Conservation (phyloP, 2,113 vertebrate genomes). For the Tamias sibiricus region DNA sequence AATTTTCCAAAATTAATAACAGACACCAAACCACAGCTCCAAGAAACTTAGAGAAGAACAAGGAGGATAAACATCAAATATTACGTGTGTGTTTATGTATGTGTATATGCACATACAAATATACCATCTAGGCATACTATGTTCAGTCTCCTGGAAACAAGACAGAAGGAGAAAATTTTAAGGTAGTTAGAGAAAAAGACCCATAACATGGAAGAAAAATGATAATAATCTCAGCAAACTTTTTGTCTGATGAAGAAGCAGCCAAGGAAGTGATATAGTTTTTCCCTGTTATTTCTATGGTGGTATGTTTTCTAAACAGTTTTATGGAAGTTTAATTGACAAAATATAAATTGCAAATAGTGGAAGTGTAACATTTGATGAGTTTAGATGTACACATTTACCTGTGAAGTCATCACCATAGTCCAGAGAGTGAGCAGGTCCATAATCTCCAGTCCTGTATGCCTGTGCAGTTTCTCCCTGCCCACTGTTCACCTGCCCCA, state of each 20-base stretch:
- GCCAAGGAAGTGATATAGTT: neutral
- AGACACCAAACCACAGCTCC: neutral
- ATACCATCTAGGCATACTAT: neutral
- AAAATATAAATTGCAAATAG: neutral
- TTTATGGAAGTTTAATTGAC: neutral
- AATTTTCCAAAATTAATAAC: neutral
- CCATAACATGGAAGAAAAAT: neutral
- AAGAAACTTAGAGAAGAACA: neutral
- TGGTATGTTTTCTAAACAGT: neutral
- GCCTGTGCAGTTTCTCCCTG: neutral
- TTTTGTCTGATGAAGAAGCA: neutral
- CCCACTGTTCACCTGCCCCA: neutral
- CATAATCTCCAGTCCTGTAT: too few species aligned
- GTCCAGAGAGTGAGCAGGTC: neutral
- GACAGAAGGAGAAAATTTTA: neutral
- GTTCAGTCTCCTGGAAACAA: neutral
- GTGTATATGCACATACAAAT: neutral
- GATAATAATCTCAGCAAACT: neutral
- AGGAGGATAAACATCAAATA: neutral
- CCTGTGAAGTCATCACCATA: neutral
- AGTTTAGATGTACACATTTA: neutral
- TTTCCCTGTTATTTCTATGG: neutral
- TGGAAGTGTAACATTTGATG: neutral
- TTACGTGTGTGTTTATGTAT: neutral
- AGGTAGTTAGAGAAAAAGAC: neutral